These are phyloP conservation scores for Eubasilissa splendida DNA, from an alignment of 2,888 invertebrate genomes.

Conservation along the genomic window DNA sequence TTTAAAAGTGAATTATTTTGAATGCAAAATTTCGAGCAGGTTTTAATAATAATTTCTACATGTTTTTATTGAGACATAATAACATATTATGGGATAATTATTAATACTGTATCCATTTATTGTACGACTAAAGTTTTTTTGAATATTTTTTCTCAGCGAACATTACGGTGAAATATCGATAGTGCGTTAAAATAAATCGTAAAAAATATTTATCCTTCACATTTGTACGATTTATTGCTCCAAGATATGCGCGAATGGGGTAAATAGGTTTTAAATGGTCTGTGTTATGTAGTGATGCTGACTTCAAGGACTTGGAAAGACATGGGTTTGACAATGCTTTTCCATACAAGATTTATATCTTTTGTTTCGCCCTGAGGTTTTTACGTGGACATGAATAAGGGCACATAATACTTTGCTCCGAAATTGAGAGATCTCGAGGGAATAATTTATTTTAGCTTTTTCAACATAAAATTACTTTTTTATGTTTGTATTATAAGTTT, in stretches of 20 bases:
- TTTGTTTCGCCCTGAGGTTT: constrained; percentile 25
- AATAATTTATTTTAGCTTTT: no score
- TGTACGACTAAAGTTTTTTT: no score
- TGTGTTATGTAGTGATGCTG: constrained; percentile 41
- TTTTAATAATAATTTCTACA: no score
- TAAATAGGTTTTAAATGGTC: constrained; percentile 46
- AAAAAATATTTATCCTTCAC: constrained; percentile 39
- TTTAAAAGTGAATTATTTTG: no score
- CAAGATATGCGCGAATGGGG: constrained; percentile 32
- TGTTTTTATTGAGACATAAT: no score
- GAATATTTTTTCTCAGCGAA: background rate
- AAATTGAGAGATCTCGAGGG: constrained; percentile 15
- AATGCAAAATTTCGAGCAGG: no score
- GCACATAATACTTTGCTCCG: background rate
- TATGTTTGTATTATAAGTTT: no score
- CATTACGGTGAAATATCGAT: constrained; percentile 23
- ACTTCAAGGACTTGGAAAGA: constrained; percentile 32
- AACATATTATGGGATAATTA: no score
- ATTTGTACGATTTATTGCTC: constrained; percentile 31
- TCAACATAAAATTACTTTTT: no score
- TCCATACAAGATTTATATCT: constrained; percentile 47
- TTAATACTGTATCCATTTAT: no score
- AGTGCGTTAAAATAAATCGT: constrained; percentile 32
- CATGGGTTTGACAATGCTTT: constrained; percentile 51
- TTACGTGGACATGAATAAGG: constrained; percentile 7